Conservation (phyloP, 1,140 invertebrate species). For the Sarcophaga bullata region DNA sequence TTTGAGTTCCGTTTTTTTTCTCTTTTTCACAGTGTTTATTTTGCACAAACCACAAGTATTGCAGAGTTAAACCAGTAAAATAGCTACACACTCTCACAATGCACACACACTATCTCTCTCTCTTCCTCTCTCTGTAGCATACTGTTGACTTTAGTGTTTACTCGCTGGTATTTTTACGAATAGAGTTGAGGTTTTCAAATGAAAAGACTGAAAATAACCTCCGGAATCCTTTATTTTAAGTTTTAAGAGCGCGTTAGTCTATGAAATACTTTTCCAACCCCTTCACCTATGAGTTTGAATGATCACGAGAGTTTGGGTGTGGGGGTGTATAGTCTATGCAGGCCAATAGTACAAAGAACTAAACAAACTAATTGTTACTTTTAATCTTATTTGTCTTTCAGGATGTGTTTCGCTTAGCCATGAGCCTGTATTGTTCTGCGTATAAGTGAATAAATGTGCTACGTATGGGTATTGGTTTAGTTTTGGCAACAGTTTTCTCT, state of each 20-base stretch:
- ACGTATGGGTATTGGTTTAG: neutral
- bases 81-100: neutral
- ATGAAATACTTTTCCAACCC: conserved; percentile 2
- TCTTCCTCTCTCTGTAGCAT: neutral
- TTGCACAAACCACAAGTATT: neutral
- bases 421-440: no score
- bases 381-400: conserved; percentile 10
- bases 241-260: conserved; percentile 10
- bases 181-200: neutral
- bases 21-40: no score
- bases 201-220: neutral
- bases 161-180: neutral
- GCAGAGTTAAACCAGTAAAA: neutral
- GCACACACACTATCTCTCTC: no score
- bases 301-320: no score
- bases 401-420: neutral
- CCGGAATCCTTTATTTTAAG: neutral
- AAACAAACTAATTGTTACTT: neutral
- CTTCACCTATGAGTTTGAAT: neutral
- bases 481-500: neutral
- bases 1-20: no score
- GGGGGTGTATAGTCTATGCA: no score
- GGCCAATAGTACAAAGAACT: neutral
- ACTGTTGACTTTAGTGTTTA: neutral
- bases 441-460: no score